Evolutionary conservation across 64 coral and sea anemone genomes (phyloP).

Genomic region (Actinia tenebrosa): DNA sequence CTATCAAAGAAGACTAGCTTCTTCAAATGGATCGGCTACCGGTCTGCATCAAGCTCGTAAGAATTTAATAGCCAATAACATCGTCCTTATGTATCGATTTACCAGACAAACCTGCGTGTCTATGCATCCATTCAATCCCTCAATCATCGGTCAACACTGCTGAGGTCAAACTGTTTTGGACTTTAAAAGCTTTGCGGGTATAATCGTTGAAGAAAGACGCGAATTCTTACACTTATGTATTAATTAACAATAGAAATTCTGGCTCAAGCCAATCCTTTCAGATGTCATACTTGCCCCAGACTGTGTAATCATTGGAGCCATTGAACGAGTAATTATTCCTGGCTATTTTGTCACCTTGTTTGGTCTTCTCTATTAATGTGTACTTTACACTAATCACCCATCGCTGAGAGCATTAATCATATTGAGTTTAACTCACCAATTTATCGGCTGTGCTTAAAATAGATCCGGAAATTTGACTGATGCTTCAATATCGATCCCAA

Average conservation of each 20-base stretch:
- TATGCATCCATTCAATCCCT: neutral
- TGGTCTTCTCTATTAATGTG: neutral
- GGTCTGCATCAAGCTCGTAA: neutral
- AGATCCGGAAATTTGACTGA: no score
- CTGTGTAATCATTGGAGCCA: neutral
- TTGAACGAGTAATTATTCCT: neutral
- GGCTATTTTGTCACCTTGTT: neutral
- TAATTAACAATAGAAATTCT: neutral
- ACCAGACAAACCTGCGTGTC: neutral
- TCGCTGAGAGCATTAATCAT: neutral
- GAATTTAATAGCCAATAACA: neutral
- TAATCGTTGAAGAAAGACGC: neutral
- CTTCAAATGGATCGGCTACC: neutral
- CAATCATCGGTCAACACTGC: neutral
- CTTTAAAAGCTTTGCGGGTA: neutral
- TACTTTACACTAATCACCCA: constrained; percentile 1
- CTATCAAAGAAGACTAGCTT: neutral
- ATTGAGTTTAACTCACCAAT: neutral
- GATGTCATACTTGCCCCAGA: neutral
- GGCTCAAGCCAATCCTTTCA: neutral
- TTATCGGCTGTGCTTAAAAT: no score
- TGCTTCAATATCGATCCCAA: neutral
- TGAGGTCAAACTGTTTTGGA: neutral
- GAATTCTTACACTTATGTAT: neutral
- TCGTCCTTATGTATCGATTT: constrained; percentile 5